Conservation (phyloP, 2,113 vertebrate species). For the Hypomesus transpacificus region DNA sequence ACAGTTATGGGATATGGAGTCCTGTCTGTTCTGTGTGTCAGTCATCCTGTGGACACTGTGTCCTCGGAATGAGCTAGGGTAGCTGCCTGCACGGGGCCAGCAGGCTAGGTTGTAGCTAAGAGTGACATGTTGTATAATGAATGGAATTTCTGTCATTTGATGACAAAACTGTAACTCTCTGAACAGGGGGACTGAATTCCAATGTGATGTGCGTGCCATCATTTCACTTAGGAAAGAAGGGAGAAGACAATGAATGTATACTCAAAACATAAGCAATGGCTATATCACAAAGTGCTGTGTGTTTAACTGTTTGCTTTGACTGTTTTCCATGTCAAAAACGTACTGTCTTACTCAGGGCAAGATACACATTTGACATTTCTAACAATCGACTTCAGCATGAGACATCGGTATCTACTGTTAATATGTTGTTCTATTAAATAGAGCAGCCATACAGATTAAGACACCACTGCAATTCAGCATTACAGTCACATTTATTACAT, state of each 20-base stretch:
- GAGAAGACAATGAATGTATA: not conserved
- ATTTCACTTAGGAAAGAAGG: conserved; percentile 5
- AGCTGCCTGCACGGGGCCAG: conserved; percentile 36
- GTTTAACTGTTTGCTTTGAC: too few species aligned
- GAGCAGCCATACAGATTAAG: conserved; percentile 55
- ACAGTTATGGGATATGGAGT: conserved; percentile 54
- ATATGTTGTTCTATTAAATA: conserved; percentile 22
- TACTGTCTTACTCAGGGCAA: not conserved
- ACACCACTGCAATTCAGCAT: conserved; percentile 67
- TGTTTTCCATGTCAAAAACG: too few species aligned
- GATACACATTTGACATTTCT: not conserved
- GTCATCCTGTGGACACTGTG: conserved; percentile 47
- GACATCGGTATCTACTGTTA: conserved; percentile 1
- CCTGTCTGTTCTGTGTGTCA: conserved; percentile 51
- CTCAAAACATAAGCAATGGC: not conserved
- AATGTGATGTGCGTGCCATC: conserved; percentile 3
- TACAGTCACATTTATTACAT: conserved; percentile 74
- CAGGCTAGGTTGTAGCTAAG: conserved; percentile 30
- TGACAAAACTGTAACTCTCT: conserved; percentile 29
- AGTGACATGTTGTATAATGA: conserved; percentile 52
- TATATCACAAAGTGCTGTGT: not conserved
- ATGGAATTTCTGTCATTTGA: conserved; percentile 44
- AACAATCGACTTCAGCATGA: conserved; percentile 29
- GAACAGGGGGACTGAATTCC: conserved; percentile 1
- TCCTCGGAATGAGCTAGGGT: conserved; percentile 32